Conservation (phyloP, 35 echinoderm and acorn worm species). For the Nesometra sesokonis region DNA sequence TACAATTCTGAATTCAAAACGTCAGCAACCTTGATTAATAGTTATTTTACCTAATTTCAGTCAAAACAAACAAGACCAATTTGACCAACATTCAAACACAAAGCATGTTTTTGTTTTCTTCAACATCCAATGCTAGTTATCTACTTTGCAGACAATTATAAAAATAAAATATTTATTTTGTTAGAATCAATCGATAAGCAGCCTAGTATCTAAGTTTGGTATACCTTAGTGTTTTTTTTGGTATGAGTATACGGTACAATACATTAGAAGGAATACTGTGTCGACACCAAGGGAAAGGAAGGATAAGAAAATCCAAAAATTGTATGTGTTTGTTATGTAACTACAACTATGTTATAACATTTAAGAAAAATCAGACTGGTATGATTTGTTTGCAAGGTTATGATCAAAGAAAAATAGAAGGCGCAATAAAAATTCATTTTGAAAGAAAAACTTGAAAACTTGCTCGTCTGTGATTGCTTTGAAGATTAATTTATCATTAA, state of each 20-base stretch:
- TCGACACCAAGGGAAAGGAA: too few species aligned
- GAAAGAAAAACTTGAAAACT: too few species aligned
- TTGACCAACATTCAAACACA: not conserved
- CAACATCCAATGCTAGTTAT: not conserved
- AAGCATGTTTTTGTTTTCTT: not conserved
- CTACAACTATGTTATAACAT: too few species aligned
- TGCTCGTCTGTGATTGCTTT: too few species aligned
- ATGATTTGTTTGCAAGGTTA: too few species aligned
- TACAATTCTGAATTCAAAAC: not conserved
- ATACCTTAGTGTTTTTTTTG: not conserved
- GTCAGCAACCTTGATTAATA: too few species aligned
- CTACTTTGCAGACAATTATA: not conserved
- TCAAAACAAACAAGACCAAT: not conserved
- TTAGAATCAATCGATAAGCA: not conserved
- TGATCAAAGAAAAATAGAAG: too few species aligned
- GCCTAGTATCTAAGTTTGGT: not conserved
- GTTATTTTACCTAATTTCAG: not conserved
- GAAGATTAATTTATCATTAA: too few species aligned
- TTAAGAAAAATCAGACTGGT: too few species aligned
- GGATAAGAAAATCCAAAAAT: too few species aligned
- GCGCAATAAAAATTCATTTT: too few species aligned
- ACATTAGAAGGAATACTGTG: not conserved
- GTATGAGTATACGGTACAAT: not conserved
- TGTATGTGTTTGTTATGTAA: too few species aligned
- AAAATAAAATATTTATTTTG: conserved; percentile 1